Evolutionary conservation across 2,113 vertebrate genomes (phyloP).

Genomic region (Glaucomys volans): DNA sequence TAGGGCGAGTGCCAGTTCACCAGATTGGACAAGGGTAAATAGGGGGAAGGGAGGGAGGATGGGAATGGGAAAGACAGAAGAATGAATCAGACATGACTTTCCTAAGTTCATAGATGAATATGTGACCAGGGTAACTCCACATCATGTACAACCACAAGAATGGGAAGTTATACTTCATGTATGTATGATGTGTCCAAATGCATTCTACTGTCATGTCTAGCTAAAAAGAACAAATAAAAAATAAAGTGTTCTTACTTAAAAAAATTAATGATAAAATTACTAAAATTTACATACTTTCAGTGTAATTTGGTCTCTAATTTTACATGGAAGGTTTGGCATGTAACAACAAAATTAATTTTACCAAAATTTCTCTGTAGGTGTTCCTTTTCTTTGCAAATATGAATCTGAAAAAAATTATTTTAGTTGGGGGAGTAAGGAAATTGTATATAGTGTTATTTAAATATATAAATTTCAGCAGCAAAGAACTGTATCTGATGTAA

Average conservation of each 20-base stretch:
- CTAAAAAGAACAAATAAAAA: too few relatives aligned
- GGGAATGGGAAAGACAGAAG: too few relatives aligned
- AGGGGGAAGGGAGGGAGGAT: too few relatives aligned
- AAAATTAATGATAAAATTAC: not conserved
- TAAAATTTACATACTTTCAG: not conserved
- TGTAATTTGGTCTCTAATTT: not conserved
- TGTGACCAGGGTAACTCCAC: too few relatives aligned
- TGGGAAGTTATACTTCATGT: too few relatives aligned
- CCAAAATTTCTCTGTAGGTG: not conserved
- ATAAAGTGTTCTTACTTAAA: not conserved
- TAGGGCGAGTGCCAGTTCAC: too few relatives aligned
- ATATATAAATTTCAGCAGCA: not conserved
- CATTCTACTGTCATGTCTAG: too few relatives aligned
- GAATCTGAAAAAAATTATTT: not conserved
- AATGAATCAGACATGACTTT: too few relatives aligned
- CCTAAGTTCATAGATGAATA: too few relatives aligned
- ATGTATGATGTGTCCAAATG: too few relatives aligned
- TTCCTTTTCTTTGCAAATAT: not conserved
- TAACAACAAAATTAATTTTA: slow-evolving; percentile 2
- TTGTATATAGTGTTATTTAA: not conserved
- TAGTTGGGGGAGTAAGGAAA: not conserved
- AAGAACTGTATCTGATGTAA: not conserved
- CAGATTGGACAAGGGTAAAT: too few relatives aligned
- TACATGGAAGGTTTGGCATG: not conserved
- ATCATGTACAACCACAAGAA: too few relatives aligned